Conservation (phyloP, 2,113 vertebrate species). For the Leptobrachium ailaonicum region DNA sequence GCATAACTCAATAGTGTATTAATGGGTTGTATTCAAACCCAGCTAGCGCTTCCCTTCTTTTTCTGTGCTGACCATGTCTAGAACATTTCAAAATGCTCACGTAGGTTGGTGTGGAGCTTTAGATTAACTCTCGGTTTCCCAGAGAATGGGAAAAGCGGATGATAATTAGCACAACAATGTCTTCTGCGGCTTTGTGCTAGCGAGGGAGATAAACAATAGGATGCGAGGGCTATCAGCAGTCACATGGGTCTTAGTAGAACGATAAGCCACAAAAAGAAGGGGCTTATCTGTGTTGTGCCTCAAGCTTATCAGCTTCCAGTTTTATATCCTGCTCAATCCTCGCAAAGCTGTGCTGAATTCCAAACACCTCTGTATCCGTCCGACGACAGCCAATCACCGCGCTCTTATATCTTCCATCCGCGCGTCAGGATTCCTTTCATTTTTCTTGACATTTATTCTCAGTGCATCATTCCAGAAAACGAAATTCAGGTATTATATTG, state of each 20-base stretch:
- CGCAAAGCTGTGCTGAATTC: constrained; percentile 25
- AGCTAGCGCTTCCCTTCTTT: constrained; percentile 32
- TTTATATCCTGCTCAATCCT: constrained; percentile 36
- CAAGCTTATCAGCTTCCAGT: constrained; percentile 36
- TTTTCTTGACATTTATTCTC: constrained; percentile 44
- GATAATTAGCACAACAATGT: constrained; percentile 45
- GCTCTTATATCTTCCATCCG: constrained; percentile 33
- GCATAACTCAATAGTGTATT: no score
- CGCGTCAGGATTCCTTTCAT: constrained; percentile 39
- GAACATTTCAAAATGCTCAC: constrained; percentile 33
- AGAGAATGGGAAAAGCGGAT: constrained; percentile 7
- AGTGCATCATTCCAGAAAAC: constrained; percentile 21
- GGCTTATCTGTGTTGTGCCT: constrained; percentile 48
- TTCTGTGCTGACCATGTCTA: not conserved
- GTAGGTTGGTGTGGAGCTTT: constrained; percentile 23
- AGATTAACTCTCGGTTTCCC: constrained; percentile 39
- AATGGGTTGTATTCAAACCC: not conserved
- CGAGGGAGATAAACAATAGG: constrained; percentile 49
- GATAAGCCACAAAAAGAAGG: constrained; percentile 48
- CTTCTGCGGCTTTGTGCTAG: constrained; percentile 45
- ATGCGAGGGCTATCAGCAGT: constrained; percentile 44
- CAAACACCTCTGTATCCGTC: constrained; percentile 24
- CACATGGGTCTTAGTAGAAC: constrained; percentile 45
- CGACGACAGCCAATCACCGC: constrained; percentile 37
- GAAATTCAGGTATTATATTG: no score